phyloP scores from a whole-genome alignment of 1,140 invertebrate genomes.

The Drosophila burlai region DNA sequence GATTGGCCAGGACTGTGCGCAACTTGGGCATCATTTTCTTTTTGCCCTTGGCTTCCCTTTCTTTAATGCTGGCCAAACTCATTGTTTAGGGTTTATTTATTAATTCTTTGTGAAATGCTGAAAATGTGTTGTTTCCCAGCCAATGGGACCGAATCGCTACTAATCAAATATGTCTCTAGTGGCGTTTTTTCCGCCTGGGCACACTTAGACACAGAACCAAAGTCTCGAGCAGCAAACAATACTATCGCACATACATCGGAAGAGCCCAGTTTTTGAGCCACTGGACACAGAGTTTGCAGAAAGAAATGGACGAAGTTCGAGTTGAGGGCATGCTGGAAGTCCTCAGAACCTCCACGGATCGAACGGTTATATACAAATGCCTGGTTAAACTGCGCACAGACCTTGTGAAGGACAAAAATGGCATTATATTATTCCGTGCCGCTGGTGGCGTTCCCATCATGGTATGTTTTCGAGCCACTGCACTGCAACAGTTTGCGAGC shows the following conservation, averaged over 20 bases:
- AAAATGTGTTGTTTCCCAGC: slow-evolving; percentile 17
- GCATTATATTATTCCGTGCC: slow-evolving; percentile 74
- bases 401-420: slow-evolving; percentile 80
- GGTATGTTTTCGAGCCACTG: slow-evolving; percentile 51
- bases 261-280: neutral
- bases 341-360: slow-evolving; percentile 78
- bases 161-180: neutral
- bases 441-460: slow-evolving; percentile 76
- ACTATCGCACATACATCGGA: too few species aligned
- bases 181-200: too few species aligned
- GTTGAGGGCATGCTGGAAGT: slow-evolving; percentile 72
- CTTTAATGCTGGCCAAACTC: slow-evolving; percentile 63
- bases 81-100: slow-evolving; percentile 18
- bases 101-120: neutral
- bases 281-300: neutral
- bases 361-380: slow-evolving; percentile 77
- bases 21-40: slow-evolving; percentile 63
- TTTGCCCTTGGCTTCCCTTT: slow-evolving; percentile 66
- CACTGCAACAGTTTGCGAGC: neutral
- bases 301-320: slow-evolving; percentile 7
- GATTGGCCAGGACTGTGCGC: slow-evolving; percentile 64
- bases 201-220: too few species aligned
- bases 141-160: neutral
- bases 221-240: too few species aligned
- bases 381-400: slow-evolving; percentile 81